Percentiles rank a stretch among this genome's conserved stretches.
Conservation (phyloP, 2,113 vertebrate genomes). For the Oryctolagus cuniculus region DNA sequence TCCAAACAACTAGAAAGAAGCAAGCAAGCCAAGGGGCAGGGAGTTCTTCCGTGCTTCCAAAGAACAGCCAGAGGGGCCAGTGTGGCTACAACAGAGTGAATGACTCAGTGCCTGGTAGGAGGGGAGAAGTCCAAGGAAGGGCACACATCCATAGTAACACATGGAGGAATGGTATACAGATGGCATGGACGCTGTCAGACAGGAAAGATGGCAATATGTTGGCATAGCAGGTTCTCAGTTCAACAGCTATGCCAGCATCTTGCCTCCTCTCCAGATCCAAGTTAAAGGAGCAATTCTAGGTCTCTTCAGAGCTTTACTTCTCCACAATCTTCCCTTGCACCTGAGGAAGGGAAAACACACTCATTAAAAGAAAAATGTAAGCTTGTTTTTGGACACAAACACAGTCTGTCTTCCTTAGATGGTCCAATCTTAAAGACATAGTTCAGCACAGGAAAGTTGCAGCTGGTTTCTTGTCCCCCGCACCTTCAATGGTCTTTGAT, state of each 20-base stretch:
- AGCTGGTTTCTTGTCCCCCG: neutral
- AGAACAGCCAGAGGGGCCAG: neutral
- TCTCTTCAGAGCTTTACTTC: constrained; percentile 33
- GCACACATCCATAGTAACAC: neutral
- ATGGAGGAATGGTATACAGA: neutral
- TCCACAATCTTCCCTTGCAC: constrained; percentile 61
- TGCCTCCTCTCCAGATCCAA: constrained; percentile 90
- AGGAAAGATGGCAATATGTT: constrained; percentile 91
- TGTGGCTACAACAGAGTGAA: neutral
- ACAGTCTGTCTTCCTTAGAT: neutral
- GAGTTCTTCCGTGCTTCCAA: neutral
- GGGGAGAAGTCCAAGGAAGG: neutral
- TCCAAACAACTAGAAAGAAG: neutral
- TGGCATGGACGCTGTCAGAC: constrained; percentile 84
- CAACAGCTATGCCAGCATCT: constrained; percentile 94
- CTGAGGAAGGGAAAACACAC: constrained; percentile 77
- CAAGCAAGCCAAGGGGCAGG: neutral
- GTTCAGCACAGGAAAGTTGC: constrained; percentile 45
- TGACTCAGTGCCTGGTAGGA: neutral
- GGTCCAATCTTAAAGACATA: neutral
- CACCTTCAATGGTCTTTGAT: constrained; percentile 22
- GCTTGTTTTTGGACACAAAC: constrained; percentile 39
- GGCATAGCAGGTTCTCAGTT: constrained; percentile 90
- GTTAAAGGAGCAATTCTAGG: constrained; percentile 45
- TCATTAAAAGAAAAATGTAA: constrained; percentile 66